Percentiles rank a stretch among this genome's conserved stretches.
Conservation (phyloP, 1,140 invertebrate species). For the Anthonomus grandis region DNA sequence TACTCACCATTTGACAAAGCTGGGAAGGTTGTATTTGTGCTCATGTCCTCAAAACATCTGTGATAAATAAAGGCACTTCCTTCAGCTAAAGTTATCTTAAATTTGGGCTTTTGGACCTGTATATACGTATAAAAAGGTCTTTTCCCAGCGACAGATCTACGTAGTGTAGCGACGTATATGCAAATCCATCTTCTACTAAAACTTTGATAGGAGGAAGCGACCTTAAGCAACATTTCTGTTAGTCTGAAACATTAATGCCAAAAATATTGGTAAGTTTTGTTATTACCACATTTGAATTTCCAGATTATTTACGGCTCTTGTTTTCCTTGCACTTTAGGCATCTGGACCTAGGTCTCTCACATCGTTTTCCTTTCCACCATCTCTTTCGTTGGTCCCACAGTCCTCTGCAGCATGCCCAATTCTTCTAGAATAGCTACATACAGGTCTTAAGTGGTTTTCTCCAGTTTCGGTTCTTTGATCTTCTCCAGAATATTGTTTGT, state of each 20-base stretch:
- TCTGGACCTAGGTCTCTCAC: not conserved
- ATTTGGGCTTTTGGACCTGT: not conserved
- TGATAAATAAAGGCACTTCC: not conserved
- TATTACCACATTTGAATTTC: not conserved
- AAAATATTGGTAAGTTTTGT: not conserved
- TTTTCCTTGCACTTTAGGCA: conserved; percentile 5
- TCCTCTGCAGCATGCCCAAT: not conserved
- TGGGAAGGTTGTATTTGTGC: not conserved
- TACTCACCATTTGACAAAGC: not conserved
- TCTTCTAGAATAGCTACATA: not conserved
- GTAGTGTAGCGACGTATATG: not conserved
- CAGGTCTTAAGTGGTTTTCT: conserved; percentile 1
- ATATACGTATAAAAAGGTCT: not conserved
- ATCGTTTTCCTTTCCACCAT: not conserved
- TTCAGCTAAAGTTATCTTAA: not conserved
- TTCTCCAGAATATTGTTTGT: not conserved
- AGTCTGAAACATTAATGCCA: too few species aligned
- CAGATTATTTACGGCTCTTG: not conserved
- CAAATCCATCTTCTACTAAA: too few species aligned
- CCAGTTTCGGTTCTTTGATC: not conserved
- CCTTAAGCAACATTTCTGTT: not conserved
- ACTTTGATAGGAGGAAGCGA: too few species aligned
- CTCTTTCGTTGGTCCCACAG: not conserved
- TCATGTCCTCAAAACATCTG: not conserved
- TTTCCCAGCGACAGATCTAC: not conserved